phyloP scores from a whole-genome alignment of 2,797 vertebrate species.

The Heterohyrax brucei region DNA sequence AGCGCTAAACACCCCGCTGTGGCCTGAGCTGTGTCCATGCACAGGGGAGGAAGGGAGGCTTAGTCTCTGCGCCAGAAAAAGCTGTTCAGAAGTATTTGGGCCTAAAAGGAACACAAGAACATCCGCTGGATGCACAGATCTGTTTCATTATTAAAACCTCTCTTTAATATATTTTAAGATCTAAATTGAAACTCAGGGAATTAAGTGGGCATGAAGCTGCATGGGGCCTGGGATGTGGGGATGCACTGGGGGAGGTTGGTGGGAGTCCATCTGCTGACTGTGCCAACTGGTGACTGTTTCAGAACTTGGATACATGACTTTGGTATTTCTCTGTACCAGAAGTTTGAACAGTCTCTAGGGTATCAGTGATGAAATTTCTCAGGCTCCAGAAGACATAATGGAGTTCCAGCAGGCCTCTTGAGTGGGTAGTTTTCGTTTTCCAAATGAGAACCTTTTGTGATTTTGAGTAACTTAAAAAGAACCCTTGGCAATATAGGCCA shows the following conservation, averaged over 20 bases:
- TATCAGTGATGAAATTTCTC: background rate
- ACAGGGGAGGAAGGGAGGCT: background rate
- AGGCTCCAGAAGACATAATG: background rate
- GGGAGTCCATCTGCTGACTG: conserved; percentile 1
- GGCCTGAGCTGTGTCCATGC: conserved; percentile 74
- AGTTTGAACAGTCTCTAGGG: background rate
- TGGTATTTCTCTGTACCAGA: background rate
- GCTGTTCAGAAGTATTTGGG: conserved; percentile 61
- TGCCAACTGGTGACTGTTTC: background rate
- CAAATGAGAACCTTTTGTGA: background rate
- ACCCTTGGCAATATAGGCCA: background rate
- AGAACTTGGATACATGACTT: background rate
- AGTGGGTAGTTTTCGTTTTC: background rate
- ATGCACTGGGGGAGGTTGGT: background rate
- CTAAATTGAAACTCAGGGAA: conserved; percentile 58
- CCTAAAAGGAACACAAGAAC: conserved; percentile 21
- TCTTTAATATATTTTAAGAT: conserved; percentile 64
- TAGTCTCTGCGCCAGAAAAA: conserved; percentile 15
- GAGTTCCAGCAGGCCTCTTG: conserved; percentile 29
- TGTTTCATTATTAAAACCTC: conserved; percentile 69
- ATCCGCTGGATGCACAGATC: conserved; percentile 19
- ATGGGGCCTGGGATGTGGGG: background rate
- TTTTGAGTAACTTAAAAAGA: background rate
- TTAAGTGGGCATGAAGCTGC: conserved; percentile 53
- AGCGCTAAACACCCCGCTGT: conserved; percentile 79